Evolutionary conservation across 2,113 vertebrate species (phyloP), one percentile per base, ranked within the genome.

Genomic region (Tiliqua scincoides): DNA sequence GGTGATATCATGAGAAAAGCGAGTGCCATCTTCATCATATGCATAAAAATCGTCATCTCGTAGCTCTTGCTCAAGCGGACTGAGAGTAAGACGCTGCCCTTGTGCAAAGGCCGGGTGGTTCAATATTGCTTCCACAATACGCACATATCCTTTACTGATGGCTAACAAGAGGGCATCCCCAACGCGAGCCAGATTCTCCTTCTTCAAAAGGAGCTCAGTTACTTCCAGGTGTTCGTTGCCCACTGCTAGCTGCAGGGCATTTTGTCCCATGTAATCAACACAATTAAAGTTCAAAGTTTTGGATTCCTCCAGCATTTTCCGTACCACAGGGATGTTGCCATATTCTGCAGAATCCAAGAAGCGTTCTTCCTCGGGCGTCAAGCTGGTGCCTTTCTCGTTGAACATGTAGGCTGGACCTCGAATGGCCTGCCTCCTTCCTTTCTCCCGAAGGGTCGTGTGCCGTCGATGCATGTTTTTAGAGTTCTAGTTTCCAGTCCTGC

Each of bases 201-300:
- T 99, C 92, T 99, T 99, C 32, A 99, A 96, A 52, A 99, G 97
- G 91, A 99, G 96, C 95, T 99, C 99, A 0, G 98, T 99, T 85
- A 99, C 99, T 87, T 99, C 99, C 83, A 99, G 94, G 86, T 99
- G 99, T 89, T 99, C 99, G 0, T 99, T 99, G 6, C 98, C 99
- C 21, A 99, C 99, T 0, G 98, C 98, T 74, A 99, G 89, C 94
- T 99, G 99, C 91, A 99, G 92, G 2, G 99, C 97, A 0, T 99
- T 99, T 92, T 99, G 99, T 74, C 99, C 99, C 99, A 99, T 99
- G 92, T 99, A 99, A 95, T 99, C 98, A 2, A 99, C 99, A 0
- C 98, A 99, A 78, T 99, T 99, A 82, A 98, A 98, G 94, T 99
- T 99, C 78, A 99, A 97, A 0, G 99, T 99, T 95, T 98, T 98